Evolutionary conservation across 1,140 invertebrate genomes (phyloP), one percentile per base, ranked within the genome.

Genomic region (Drosophila arizonae): DNA sequence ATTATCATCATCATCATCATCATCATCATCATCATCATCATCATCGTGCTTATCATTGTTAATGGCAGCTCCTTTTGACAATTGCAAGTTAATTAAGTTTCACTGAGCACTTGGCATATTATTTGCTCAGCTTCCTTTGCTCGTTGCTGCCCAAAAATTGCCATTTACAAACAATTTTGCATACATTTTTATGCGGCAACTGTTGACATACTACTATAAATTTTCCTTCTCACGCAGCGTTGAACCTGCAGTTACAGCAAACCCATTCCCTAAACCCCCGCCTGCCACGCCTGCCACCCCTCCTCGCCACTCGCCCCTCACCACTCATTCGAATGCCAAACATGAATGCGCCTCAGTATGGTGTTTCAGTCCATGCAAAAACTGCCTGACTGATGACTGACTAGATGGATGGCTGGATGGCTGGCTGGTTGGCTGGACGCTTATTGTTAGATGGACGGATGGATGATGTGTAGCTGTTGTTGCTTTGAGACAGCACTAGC

Each of bases 391-490:
- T 78, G 81, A 86, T 86, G 81, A 76, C 79, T 81, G 82, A 81
- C 82, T 87, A 87, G 81, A 87, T 86, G 79, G 79, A 81, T 87
- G 76, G 76, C 48, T 39, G 48, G 26, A n/a, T 52, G 65, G 30
- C 61, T 72, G 62, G 45, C n/a, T 52, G 74, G 52, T 55, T 77
- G 57, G 70, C 82, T 86, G 82, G 82, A 87, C 82, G 79, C 82
- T 86, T 86, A 86, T 86, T 87, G 82, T 86, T 86, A 81, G 72
- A 87, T 87, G 82, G 82, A 86, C 75, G 81, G 79, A 86, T 86
- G 82, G 79, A 87, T 86, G 82, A 86, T 81, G 82, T 87, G 78
- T 80, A 81, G 78, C 78, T 72, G 72, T 72, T 67, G 75, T 71
- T 72, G 65, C 43, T 66, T 66, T 48, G 64, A 57, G 52, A 39